These are phyloP conservation scores for Hydrophis major DNA, from an alignment of 2,797 vertebrate species.

Conservation along the genomic window DNA sequence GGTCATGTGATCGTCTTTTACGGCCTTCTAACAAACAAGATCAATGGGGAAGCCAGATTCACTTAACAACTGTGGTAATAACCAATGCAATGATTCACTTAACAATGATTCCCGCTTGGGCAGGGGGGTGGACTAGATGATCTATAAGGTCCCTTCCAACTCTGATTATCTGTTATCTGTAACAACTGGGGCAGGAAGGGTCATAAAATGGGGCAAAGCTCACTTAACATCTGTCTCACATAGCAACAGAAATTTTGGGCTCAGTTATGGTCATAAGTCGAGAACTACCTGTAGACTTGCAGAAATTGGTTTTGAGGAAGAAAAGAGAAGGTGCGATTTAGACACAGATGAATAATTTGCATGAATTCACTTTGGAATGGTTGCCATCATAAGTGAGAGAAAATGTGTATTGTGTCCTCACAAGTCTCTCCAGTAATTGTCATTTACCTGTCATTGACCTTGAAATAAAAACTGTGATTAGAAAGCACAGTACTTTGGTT, in stretches of 20 bases:
- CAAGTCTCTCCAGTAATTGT: no score
- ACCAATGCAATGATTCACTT: background rate
- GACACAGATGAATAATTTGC: background rate
- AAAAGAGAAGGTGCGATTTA: background rate
- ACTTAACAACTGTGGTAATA: background rate
- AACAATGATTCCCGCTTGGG: no score
- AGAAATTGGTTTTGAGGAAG: background rate
- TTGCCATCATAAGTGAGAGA: background rate
- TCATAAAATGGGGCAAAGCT: background rate
- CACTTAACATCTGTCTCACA: background rate
- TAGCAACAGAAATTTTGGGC: background rate
- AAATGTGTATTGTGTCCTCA: background rate
- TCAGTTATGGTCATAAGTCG: background rate
- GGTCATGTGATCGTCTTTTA: background rate
- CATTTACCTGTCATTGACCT: background rate
- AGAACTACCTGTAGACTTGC: background rate
- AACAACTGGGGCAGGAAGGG: background rate
- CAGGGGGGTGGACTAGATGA: no score
- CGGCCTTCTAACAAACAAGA: background rate
- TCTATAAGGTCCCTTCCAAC: no score
- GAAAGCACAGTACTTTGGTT: background rate
- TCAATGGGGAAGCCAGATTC: background rate
- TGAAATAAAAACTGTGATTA: background rate
- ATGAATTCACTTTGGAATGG: background rate
- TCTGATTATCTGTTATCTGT: no score